These are phyloP conservation scores for Nematolebias whitei DNA, from an alignment of 2,113 vertebrate genomes.

Conservation along the genomic window DNA sequence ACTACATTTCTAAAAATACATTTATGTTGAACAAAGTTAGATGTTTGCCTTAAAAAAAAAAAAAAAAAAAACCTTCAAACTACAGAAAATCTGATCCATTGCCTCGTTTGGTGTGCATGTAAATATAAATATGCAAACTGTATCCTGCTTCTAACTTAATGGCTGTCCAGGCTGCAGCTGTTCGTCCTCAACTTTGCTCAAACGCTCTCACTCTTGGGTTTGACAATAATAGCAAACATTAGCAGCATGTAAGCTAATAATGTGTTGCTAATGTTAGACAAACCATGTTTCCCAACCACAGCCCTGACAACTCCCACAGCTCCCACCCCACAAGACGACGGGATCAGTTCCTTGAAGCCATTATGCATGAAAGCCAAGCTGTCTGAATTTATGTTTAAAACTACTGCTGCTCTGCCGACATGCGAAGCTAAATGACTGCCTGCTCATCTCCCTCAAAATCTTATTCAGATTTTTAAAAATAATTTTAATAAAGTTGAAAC, in stretches of 20 bases:
- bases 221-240: conserved; percentile 1
- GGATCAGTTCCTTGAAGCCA: not conserved
- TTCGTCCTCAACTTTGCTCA: not conserved
- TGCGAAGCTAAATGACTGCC: not conserved
- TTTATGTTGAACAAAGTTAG: not conserved
- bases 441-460: not conserved
- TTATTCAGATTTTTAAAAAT: too few species aligned
- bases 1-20: not conserved
- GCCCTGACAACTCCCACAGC: not conserved
- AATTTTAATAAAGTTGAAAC: too few species aligned
- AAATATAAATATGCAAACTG: conserved; percentile 3
- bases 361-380: not conserved
- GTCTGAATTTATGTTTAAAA: not conserved
- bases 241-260: not conserved
- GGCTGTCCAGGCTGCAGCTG: not conserved
- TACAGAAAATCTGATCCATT: not conserved
- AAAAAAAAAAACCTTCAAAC: not conserved
- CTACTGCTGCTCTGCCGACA: not conserved
- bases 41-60: not conserved
- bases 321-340: not conserved
- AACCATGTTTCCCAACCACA: not conserved
- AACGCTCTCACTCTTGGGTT: not conserved
- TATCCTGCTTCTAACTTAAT: not conserved
- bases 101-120: not conserved
- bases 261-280: conserved; percentile 1